Evolutionary conservation across 2,797 vertebrate species (phyloP).

Genomic region (Taeniopygia guttata): DNA sequence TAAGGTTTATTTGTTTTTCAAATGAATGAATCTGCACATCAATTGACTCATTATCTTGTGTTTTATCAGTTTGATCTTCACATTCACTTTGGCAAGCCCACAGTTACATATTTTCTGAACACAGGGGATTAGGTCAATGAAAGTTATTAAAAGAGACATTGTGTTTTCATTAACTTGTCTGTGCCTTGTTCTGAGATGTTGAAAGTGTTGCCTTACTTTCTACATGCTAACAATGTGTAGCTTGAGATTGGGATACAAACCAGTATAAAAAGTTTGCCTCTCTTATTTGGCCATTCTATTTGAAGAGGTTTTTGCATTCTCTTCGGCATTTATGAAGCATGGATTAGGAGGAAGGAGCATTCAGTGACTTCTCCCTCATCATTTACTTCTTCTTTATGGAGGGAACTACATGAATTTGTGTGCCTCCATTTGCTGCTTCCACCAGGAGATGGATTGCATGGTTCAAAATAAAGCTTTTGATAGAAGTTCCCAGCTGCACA

Average conservation of each 20-base stretch:
- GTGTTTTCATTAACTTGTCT: constrained; percentile 3
- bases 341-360: not conserved
- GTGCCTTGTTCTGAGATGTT: not conserved
- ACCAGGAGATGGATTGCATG: not conserved
- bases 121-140: not conserved
- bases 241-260: not conserved
- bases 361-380: not conserved
- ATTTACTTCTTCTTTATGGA: not conserved
- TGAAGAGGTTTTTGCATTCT: not conserved
- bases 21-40: not conserved
- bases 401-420: not conserved
- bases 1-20: constrained; percentile 37
- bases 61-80: not conserved
- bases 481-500: not conserved
- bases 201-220: not conserved
- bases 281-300: not conserved
- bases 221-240: not conserved
- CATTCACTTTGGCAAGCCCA: not conserved
- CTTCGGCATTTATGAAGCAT: not conserved
- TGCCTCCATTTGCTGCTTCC: not conserved
- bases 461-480: not conserved
- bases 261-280: not conserved
- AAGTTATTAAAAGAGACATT: not conserved
- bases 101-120: not conserved
- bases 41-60: not conserved